These are phyloP conservation scores for Pasiphila rectangulata DNA, from an alignment of 2,888 invertebrate species.

Conservation along the genomic window DNA sequence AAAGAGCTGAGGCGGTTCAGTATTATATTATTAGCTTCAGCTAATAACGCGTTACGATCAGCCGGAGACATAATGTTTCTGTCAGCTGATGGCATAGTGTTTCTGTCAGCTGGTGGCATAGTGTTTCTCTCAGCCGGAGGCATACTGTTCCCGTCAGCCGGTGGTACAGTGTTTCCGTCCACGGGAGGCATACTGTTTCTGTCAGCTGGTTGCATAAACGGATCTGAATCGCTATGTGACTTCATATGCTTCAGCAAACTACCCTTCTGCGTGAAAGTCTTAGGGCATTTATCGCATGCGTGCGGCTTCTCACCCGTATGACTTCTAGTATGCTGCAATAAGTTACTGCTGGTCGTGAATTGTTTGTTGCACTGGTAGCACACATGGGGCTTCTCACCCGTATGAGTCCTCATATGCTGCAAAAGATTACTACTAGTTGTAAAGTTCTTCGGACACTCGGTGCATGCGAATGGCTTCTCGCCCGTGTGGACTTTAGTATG, in stretches of 20 bases:
- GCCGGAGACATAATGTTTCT: too few species aligned
- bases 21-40: too few species aligned
- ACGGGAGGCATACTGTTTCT: too few species aligned
- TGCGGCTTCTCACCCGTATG: conserved; percentile 12
- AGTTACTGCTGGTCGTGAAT: conserved; percentile 15
- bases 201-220: background rate
- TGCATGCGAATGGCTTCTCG: conserved; percentile 8
- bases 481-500: conserved; percentile 11
- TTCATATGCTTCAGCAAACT: conserved; percentile 19
- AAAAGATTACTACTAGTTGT: conserved; percentile 12
- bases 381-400: conserved; percentile 9
- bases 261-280: conserved; percentile 14
- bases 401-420: conserved; percentile 17
- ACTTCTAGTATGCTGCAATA: conserved; percentile 9
- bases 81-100: too few species aligned
- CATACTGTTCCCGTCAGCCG: too few species aligned
- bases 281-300: conserved; percentile 17
- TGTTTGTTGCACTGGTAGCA: conserved; percentile 16
- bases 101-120: too few species aligned
- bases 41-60: too few species aligned
- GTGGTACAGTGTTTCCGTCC: too few species aligned
- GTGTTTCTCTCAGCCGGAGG: too few species aligned
- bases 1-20: too few species aligned
- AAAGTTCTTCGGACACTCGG: background rate
- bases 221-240: conserved; percentile 5